phyloP scores from a whole-genome alignment of 2,797 vertebrate species.

The Helicolenus hilgendorfi region DNA sequence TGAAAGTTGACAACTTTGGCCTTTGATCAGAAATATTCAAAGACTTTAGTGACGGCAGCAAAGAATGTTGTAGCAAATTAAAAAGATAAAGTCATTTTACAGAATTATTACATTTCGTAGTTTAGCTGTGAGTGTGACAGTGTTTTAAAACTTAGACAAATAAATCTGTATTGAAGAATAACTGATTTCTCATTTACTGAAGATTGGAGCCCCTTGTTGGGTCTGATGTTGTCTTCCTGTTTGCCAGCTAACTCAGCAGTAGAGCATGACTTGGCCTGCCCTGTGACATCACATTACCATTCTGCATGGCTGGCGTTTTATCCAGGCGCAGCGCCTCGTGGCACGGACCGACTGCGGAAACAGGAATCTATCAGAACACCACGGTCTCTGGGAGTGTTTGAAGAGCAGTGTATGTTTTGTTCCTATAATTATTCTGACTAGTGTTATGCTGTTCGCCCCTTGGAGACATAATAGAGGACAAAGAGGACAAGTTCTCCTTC shows the following conservation, averaged over 20 bases:
- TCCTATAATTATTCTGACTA: neutral
- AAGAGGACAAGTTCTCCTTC: neutral
- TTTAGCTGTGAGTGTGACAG: neutral
- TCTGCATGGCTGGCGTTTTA: conserved; percentile 68
- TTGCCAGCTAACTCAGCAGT: conserved; percentile 42
- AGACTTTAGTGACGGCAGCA: neutral
- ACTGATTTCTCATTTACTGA: neutral
- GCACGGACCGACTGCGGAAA: conserved; percentile 8
- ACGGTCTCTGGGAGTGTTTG: conserved; percentile 1
- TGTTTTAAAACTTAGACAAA: neutral
- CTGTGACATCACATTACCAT: conserved; percentile 70
- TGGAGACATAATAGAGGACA: neutral
- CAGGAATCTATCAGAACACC: conserved; percentile 17
- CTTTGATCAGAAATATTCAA: neutral
- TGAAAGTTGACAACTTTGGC: neutral
- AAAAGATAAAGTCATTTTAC: neutral
- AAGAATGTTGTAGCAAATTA: neutral
- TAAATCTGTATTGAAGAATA: neutral
- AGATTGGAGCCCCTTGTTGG: neutral
- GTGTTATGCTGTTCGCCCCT: neutral
- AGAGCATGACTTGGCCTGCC: conserved; percentile 47
- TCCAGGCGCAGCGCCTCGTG: conserved; percentile 3
- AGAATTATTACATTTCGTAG: neutral
- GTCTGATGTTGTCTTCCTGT: conserved; percentile 20
- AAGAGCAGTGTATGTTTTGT: neutral